These are phyloP conservation scores for Charaxes varanes DNA, from an alignment of 1,140 invertebrate species.

Conservation along the genomic window DNA sequence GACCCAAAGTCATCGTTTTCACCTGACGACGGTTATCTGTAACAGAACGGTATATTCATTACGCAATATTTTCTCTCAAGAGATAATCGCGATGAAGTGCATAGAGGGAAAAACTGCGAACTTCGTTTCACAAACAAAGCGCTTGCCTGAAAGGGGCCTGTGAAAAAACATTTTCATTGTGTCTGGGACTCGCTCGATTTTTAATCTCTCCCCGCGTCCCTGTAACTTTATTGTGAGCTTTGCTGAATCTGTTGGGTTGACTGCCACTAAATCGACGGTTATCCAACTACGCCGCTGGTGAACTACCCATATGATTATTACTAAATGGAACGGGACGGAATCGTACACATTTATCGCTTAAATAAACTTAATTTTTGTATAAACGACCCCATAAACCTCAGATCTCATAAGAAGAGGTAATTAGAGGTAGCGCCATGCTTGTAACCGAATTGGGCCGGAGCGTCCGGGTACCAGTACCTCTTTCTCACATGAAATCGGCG, in stretches of 20 bases:
- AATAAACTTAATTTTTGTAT: too few species aligned
- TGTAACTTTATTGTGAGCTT: slow-evolving; percentile 60
- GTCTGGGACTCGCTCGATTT: slow-evolving; percentile 62
- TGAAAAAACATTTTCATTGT: slow-evolving; percentile 67
- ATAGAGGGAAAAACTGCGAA: slow-evolving; percentile 55
- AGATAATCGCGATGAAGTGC: slow-evolving; percentile 49
- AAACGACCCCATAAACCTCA: too few species aligned
- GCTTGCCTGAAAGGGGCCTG: slow-evolving; percentile 52
- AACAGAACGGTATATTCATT: slow-evolving; percentile 46
- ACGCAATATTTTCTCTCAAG: slow-evolving; percentile 46
- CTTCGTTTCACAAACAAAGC: slow-evolving; percentile 66
- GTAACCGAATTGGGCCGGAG: too few species aligned
- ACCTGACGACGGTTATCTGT: slow-evolving; percentile 20
- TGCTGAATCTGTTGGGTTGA: slow-evolving; percentile 39
- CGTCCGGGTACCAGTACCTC: too few species aligned
- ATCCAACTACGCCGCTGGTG: slow-evolving; percentile 19
- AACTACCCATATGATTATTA: slow-evolving; percentile 13
- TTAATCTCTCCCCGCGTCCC: slow-evolving; percentile 55
- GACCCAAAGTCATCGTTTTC: too few species aligned
- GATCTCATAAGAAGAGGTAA: too few species aligned
- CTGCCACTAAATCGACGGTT: slow-evolving; percentile 37
- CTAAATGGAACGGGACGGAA: slow-evolving; percentile 1
- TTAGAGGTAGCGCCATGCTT: too few species aligned
- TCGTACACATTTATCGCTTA: neutral
- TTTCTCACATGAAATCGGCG: too few species aligned